These are phyloP conservation scores for Macroramphosus scolopax DNA, from an alignment of 2,797 vertebrate species.

Conservation along the genomic window DNA sequence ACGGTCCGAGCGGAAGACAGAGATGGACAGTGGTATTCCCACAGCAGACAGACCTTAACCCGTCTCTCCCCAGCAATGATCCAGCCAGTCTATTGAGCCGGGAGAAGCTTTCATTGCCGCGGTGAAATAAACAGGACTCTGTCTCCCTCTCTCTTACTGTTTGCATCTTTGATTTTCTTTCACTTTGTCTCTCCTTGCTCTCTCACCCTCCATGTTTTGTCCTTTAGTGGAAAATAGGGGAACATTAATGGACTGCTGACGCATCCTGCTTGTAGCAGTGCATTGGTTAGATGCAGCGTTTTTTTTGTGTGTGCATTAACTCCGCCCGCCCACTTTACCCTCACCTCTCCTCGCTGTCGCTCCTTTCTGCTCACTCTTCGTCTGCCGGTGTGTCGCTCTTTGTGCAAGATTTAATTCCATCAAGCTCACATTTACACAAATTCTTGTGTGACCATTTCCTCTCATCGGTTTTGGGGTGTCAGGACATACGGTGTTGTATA, in stretches of 20 bases:
- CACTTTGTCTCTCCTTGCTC: slow-evolving; percentile 50
- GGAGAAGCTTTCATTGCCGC: slow-evolving; percentile 55
- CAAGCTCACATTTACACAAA: slow-evolving; percentile 7
- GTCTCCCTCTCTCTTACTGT: slow-evolving; percentile 70
- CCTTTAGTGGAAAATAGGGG: slow-evolving; percentile 78
- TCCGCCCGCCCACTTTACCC: slow-evolving; percentile 37
- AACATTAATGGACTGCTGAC: slow-evolving; percentile 89
- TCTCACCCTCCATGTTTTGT: slow-evolving; percentile 81
- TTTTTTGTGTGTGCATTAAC: slow-evolving; percentile 83
- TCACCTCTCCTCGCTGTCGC: slow-evolving; percentile 40
- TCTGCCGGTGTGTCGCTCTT: slow-evolving; percentile 39
- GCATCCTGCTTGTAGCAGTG: slow-evolving; percentile 83
- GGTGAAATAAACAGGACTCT: slow-evolving; percentile 66
- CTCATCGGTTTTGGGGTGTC: slow-evolving; percentile 9
- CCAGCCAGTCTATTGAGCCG: slow-evolving; percentile 56
- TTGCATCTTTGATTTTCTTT: slow-evolving; percentile 65
- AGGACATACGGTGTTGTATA: too few species aligned
- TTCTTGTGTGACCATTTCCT: neutral
- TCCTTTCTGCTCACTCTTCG: slow-evolving; percentile 37
- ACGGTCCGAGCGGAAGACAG: slow-evolving; percentile 42
- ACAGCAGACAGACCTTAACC: slow-evolving; percentile 66
- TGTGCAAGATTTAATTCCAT: neutral
- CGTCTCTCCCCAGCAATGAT: slow-evolving; percentile 41
- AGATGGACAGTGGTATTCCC: slow-evolving; percentile 59
- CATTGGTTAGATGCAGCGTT: slow-evolving; percentile 87